phyloP scores from a whole-genome alignment of 2,113 vertebrate genomes.

The Gambusia affinis region DNA sequence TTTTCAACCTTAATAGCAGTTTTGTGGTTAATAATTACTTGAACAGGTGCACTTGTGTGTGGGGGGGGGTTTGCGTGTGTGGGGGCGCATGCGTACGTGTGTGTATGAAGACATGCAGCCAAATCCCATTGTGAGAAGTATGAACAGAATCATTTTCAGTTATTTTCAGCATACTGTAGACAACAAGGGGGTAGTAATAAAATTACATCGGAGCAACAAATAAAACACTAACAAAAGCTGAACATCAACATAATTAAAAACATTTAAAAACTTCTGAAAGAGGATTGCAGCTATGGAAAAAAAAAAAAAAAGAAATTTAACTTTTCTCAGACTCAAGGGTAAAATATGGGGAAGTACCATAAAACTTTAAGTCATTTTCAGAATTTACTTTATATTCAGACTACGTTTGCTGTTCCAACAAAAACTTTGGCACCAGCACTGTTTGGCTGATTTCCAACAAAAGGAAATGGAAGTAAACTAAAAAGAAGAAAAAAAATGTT shows the following conservation, averaged over 20 bases:
- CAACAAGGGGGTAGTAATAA: background rate
- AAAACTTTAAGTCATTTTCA: background rate
- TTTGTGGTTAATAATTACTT: background rate
- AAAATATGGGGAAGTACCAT: background rate
- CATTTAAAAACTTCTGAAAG: background rate
- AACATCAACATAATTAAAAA: background rate
- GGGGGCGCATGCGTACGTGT: too few relatives aligned
- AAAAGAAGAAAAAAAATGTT: too few relatives aligned
- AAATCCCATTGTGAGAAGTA: background rate
- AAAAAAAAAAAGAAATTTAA: too few relatives aligned
- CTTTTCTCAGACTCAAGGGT: too few relatives aligned
- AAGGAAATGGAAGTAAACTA: background rate
- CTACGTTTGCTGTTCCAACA: background rate
- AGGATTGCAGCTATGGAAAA: too few relatives aligned
- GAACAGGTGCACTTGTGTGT: background rate
- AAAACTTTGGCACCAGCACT: too few relatives aligned
- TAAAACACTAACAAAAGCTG: background rate
- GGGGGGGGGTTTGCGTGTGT: too few relatives aligned
- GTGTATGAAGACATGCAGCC: background rate
- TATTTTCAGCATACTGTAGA: background rate
- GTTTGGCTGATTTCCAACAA: too few relatives aligned
- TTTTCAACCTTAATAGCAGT: background rate
- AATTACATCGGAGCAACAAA: background rate
- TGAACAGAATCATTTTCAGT: background rate
- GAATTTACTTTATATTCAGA: background rate